Base-by-base conservation (phyloP, 2,888 invertebrate genomes). In the Geophilus truncorum region DNA sequence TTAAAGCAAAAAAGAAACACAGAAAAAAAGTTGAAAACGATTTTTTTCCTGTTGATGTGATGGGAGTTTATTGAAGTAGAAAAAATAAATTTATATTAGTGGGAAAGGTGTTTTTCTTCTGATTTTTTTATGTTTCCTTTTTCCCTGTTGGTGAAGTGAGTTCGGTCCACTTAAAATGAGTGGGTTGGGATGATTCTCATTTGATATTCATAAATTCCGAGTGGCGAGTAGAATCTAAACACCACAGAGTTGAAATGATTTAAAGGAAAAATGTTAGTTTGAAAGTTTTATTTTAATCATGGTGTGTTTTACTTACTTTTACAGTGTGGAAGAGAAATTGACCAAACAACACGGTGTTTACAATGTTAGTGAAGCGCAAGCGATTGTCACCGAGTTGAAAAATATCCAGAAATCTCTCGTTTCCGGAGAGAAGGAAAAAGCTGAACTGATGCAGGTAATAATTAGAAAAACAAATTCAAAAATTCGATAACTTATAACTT, bases 361-460 rank as follows among this genome's bases (percentile, higher is more conserved):
- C 87, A 96, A 94, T 87, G 93, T 96, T 84, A 92, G 93, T 51
- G 96, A 98, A 88, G 97, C 97, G 15, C 95, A 97, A 88, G 96
- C 96, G n/a, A 97, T 98, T 82, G 93, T 96, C 90, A 93, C 93
- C 80, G 96, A 97, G 88, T 90, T 98, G 85, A 91, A 94, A 83
- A 95, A 96, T 88, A 95, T 97, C 84, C 96, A 97, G 88, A 93
- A 94, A 86, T 96, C 95, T 0, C 89, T 97, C 40, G 93, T 93
- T 7, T 93, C 93, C 0, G 97, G 97, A 0, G 96, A 97, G 87
- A 94, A 95, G 86, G 97, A 97, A 87, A 94, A 96, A 85, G 94
- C 94, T 57, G 95, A 96, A 86, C 90, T 97, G 82, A 96, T 97
- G 94, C 94, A 95, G 88, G 87, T 87, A 82, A 76, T 51, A 34